Conservation (phyloP, 92 coral and sea anemone genomes). For the Bergia puertoricense region DNA sequence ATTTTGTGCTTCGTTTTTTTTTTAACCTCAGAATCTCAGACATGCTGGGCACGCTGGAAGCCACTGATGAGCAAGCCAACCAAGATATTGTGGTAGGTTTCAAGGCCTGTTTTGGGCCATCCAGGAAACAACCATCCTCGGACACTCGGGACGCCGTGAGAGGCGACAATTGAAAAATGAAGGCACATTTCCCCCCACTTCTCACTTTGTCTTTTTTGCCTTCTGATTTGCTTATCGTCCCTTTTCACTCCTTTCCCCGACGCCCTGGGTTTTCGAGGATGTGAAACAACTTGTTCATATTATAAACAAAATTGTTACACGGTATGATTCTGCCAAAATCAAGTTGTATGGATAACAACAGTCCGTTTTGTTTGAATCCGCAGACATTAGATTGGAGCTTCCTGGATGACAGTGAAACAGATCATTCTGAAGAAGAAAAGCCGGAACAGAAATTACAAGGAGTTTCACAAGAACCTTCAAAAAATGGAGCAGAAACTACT, state of each 20-base stretch:
- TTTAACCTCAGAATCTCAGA: not conserved
- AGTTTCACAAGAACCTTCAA: not conserved
- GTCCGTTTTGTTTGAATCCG: not conserved
- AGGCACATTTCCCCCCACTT: no score
- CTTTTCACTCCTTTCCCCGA: no score
- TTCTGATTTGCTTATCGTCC: no score
- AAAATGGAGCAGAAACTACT: not conserved
- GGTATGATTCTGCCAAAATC: no score
- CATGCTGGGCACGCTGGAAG: conserved; percentile 13
- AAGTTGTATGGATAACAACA: not conserved
- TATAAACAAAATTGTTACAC: no score
- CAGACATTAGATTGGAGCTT: conserved; percentile 38
- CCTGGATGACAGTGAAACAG: conserved; percentile 32
- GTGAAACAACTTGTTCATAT: no score
- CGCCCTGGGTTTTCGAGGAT: no score
- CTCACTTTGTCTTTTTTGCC: no score
- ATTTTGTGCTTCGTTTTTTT: not conserved
- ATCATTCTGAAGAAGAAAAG: conserved; percentile 20
- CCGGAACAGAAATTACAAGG: not conserved
- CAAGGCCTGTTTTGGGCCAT: not conserved
- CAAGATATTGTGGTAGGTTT: conserved; percentile 29
- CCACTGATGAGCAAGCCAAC: conserved; percentile 18
- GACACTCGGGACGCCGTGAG: no score
- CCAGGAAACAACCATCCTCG: not conserved
- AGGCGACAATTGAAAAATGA: no score